Base-by-base conservation (phyloP, 2,888 invertebrate species). In the Glyphotaelius pellucidus region DNA sequence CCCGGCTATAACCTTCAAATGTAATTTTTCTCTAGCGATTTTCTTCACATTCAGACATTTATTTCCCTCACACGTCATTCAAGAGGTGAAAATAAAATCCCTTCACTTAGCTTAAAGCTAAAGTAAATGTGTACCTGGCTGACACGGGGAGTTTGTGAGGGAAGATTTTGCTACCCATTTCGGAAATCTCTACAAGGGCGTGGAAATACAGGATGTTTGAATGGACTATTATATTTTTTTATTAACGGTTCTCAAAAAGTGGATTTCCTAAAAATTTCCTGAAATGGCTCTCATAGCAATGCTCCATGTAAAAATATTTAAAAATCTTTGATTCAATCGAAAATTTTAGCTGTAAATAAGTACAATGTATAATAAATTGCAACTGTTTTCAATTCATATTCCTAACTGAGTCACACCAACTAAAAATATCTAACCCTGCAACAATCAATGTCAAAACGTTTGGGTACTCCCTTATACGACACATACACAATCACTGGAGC, bases 31-130 rank as follows among this genome's bases (percentile, higher is more conserved):
- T 11, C 25, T 25, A 79, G 79, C 80, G 47, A 91, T 87, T 87
- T 91, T 85, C 85, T 12, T 30, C 91, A 38, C 31, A n/a, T 80
- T 42, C 89, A 89, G 90, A 81, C 90, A 81, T 80, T 80, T 91
- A 90, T 83, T 90, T 90, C 30, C 79, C 83, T 90, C 80, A 91
- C 87, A 91, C 80, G 47, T 90, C 90, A 79, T 87, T 86, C 38
- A 90, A 88, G 86, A 91, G 91, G 90, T 90, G 90, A 87, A 91
- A 91, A 91, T 91, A 87, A 91, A 91, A 91, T 91, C 91, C 47
- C 87, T 87, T 91, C 86, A 91, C 87, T 91, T 47, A 79, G 85
- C 80, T 87, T 42, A 90, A 31, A 32, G 52, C 80, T 1, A 80
- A 47, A 91, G 86, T 42, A 85, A 38, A 79, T 91, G 32, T 90